phyloP scores from a whole-genome alignment of 30 jellyfish, hydroid and myxozoan species.

The Pseudorhiza aurosa region DNA sequence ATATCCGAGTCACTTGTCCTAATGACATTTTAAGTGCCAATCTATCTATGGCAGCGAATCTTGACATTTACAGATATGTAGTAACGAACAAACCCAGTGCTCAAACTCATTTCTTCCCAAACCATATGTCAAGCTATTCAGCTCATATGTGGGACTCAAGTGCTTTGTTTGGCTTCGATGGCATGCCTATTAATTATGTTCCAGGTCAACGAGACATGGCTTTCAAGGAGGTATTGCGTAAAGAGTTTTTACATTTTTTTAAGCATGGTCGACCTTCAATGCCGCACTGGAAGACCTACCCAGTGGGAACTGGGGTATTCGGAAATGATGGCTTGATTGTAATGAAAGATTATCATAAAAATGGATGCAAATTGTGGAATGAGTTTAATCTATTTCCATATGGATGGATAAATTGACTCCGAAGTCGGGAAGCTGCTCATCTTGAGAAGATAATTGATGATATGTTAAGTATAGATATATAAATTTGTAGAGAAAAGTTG shows the following conservation, averaged over 20 bases:
- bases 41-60: conserved; percentile 22
- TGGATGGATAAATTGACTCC: not conserved
- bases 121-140: conserved; percentile 5
- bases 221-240: not conserved
- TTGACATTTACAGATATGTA: conserved; percentile 22
- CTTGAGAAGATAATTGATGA: no score
- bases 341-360: not conserved
- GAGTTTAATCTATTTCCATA: not conserved
- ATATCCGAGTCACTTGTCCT: conserved; percentile 62
- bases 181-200: not conserved
- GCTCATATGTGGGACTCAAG: conserved; percentile 23
- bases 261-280: not conserved
- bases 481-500: no score
- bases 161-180: conserved; percentile 58
- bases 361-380: not conserved
- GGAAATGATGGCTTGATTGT: not conserved
- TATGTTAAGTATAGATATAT: no score
- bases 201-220: not conserved
- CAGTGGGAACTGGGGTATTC: not conserved
- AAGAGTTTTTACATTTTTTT: not conserved
- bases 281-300: conserved; percentile 7
- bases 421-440: no score
- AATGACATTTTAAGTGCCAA: conserved; percentile 10
- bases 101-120: not conserved
- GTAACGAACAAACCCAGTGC: conserved; percentile 19